Percentiles rank a stretch among this genome's conserved stretches.
Evolutionary conservation across 1,140 invertebrate genomes (phyloP).

Genomic region (Philaenus spumarius): DNA sequence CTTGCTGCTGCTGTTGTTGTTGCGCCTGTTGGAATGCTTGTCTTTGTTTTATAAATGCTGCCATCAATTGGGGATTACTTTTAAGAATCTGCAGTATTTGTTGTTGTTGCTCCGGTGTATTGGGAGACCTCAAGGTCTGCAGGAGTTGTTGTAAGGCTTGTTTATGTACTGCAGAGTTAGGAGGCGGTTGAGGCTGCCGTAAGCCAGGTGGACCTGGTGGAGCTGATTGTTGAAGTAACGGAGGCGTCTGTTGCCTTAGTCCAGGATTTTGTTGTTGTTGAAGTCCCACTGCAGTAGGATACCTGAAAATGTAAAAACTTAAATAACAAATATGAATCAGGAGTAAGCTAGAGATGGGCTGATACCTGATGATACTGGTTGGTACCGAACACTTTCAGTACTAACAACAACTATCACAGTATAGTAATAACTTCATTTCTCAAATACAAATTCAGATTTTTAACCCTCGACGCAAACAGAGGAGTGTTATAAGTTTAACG

Average conservation of each 20-base stretch:
- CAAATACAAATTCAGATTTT: too few relatives aligned
- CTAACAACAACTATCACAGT: too few relatives aligned
- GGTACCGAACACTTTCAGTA: too few relatives aligned
- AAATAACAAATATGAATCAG: too few relatives aligned
- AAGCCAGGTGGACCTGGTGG: slow-evolving; percentile 33
- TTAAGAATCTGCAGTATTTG: slow-evolving; percentile 90
- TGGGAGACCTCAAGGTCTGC: slow-evolving; percentile 79
- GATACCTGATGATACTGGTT: too few relatives aligned
- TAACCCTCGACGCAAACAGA: too few relatives aligned
- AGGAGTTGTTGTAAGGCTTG: slow-evolving; percentile 85
- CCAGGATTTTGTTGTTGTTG: slow-evolving; percentile 19
- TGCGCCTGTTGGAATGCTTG: slow-evolving; percentile 48
- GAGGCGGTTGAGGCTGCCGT: slow-evolving; percentile 19
- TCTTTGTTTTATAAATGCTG: slow-evolving; percentile 90
- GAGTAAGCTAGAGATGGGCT: too few relatives aligned
- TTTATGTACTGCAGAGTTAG: slow-evolving; percentile 43
- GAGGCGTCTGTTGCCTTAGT: slow-evolving; percentile 18
- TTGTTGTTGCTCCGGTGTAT: slow-evolving; percentile 86
- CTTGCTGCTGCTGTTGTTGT: slow-evolving; percentile 35
- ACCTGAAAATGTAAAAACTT: slow-evolving; percentile 30
- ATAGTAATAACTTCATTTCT: too few relatives aligned
- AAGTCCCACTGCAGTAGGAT: slow-evolving; percentile 30
- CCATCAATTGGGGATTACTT: slow-evolving; percentile 92
- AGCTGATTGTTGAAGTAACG: slow-evolving; percentile 26
- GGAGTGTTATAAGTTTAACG: too few relatives aligned